Evolutionary conservation across 1,140 invertebrate genomes (phyloP).

Genomic region (Wiebesia pumilae): DNA sequence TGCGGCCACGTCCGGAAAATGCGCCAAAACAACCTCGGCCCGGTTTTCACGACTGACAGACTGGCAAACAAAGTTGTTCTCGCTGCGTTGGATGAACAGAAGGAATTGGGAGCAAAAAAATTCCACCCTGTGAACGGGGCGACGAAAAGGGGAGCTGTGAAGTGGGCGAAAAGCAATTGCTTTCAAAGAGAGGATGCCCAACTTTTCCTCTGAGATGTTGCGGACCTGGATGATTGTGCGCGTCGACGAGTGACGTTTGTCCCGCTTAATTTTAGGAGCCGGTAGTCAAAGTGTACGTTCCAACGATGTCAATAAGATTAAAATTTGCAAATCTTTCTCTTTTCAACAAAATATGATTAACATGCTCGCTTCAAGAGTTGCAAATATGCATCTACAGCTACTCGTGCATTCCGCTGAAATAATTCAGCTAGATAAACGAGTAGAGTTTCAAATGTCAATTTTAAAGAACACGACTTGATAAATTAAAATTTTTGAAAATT

Average conservation of each 20-base stretch:
- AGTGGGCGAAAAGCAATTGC: background rate
- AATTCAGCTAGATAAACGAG: background rate
- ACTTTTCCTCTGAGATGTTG: background rate
- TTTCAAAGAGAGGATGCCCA: background rate
- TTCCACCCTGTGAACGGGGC: background rate
- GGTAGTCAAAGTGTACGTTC: background rate
- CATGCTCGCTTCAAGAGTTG: too few relatives aligned
- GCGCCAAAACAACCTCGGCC: background rate
- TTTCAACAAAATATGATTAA: background rate
- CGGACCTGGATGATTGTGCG: background rate
- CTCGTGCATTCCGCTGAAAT: too few relatives aligned
- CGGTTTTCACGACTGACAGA: background rate
- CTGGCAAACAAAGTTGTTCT: too few relatives aligned
- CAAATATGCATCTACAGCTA: too few relatives aligned
- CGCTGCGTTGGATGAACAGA: background rate
- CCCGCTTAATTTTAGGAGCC: background rate
- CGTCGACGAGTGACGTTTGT: background rate
- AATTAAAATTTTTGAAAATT: too few relatives aligned
- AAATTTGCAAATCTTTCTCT: background rate
- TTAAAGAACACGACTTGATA: too few relatives aligned
- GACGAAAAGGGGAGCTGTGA: too few relatives aligned
- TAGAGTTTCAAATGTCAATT: background rate
- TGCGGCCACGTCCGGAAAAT: background rate
- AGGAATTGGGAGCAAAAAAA: background rate
- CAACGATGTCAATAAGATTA: background rate